Evolutionary conservation across 1,140 invertebrate genomes (phyloP), one percentile per base, ranked within the genome.

Genomic region (Paralvinella palmiformis): DNA sequence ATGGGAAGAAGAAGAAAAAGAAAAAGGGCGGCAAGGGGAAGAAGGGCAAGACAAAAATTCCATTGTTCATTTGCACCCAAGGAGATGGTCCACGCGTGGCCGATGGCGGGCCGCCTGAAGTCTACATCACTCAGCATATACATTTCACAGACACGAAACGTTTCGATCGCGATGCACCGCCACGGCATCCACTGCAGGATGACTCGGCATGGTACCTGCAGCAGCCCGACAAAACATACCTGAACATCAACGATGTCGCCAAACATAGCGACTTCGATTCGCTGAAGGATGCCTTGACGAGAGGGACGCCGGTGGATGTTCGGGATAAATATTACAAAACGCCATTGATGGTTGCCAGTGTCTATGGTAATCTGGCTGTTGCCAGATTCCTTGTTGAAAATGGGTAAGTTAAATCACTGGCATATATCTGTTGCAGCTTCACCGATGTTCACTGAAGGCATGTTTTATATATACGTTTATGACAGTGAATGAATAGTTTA

Each of bases 251-350:
- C 63, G 75, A 80, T 67, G 77, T 79, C 29, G 73, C 73, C 32
- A 77, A 74, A 64, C 69, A 68, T 59, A 69, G 72, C 6, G 79
- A 80, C 64, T 69, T 76, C 53, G 76, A 78, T 55, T 77, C 79
- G 7, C 27, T 82, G 57, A 74, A 74, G 62, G 69, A 66, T 65
- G 76, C 79, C 1, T 33, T 62, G 1, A 64, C 68, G 31, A 69
- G 68, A 60, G 79, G 79, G 6, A 67, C 73, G 1, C 69, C 70
- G n/a, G 75, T 79, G 6, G 79, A 82, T 63, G 76, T 73, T 3
- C 69, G 76, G 50, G 79, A 81, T 67, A 79, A 75, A 63, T 81
- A 74, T 66, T 81, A 75, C 69, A 82, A 81, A 65, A 81, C 80
- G n/a, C 78, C 80, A 7, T 70, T 82, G 13, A 81, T 81, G 78